These are phyloP conservation scores for Equus przewalskii DNA, from an alignment of 2,113 vertebrate genomes.

Conservation along the genomic window DNA sequence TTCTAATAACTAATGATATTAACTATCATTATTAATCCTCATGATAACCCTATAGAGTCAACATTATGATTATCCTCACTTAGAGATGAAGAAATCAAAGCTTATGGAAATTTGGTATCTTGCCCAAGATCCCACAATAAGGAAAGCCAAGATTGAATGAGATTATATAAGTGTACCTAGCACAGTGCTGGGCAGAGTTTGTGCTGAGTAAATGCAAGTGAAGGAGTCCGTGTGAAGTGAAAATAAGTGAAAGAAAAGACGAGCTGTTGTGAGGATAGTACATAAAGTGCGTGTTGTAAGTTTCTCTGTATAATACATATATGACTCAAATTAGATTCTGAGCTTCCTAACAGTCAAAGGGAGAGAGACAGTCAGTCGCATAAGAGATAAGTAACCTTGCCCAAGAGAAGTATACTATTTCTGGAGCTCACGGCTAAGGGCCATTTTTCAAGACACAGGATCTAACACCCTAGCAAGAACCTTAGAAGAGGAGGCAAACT, in stretches of 20 bases:
- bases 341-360: neutral
- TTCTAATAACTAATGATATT: neutral
- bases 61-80: neutral
- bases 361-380: neutral
- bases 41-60: neutral
- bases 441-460: conserved; percentile 10
- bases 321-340: neutral
- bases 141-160: neutral
- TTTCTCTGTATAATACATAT: neutral
- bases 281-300: neutral
- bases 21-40: neutral
- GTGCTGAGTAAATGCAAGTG: neutral
- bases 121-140: neutral
- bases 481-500: neutral
- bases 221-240: neutral
- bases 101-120: neutral
- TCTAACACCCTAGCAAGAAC: neutral
- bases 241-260: neutral
- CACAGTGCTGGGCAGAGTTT: neutral
- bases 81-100: neutral
- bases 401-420: neutral
- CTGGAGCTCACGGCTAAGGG: neutral
- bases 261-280: neutral
- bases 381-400: neutral
- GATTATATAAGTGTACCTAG: neutral